These are phyloP conservation scores for Archivesica marissinica DNA, from an alignment of 1,140 invertebrate species.

Conservation along the genomic window DNA sequence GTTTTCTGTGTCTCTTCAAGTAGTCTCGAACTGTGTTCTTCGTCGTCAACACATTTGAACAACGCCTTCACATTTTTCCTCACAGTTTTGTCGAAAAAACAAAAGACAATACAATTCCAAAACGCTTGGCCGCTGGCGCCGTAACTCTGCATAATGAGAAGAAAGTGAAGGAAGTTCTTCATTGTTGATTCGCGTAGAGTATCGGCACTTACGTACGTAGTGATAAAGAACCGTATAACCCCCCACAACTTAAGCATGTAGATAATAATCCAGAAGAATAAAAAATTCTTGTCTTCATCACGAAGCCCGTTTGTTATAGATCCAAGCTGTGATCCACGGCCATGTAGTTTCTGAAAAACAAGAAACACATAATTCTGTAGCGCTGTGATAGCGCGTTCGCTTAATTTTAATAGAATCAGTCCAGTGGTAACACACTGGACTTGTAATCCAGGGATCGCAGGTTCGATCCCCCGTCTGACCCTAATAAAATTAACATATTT, in stretches of 20 bases:
- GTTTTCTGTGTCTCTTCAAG: not conserved
- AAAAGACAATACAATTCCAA: conserved; percentile 63
- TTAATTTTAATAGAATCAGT: no score
- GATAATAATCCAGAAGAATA: conserved; percentile 35
- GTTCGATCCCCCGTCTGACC: no score
- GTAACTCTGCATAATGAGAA: conserved; percentile 54
- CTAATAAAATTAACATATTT: no score
- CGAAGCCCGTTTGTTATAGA: not conserved
- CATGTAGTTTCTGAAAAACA: not conserved
- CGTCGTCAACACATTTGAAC: not conserved
- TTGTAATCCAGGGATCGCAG: no score
- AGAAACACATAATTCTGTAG: not conserved
- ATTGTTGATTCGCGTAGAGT: not conserved
- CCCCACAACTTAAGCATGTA: conserved; percentile 49
- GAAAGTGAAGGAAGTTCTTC: conserved; percentile 5
- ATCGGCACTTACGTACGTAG: not conserved
- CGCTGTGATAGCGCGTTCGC: no score
- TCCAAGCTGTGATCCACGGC: not conserved
- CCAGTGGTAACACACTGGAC: no score
- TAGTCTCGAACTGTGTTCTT: not conserved
- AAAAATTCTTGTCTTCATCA: conserved; percentile 38
- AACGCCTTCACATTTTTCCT: not conserved
- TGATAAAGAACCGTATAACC: conserved; percentile 46
- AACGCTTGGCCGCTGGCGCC: conserved; percentile 64
- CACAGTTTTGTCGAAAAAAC: conserved; percentile 51